These are phyloP conservation scores for Leptinotarsa haldemani DNA, from an alignment of 2,888 invertebrate genomes.

Conservation along the genomic window DNA sequence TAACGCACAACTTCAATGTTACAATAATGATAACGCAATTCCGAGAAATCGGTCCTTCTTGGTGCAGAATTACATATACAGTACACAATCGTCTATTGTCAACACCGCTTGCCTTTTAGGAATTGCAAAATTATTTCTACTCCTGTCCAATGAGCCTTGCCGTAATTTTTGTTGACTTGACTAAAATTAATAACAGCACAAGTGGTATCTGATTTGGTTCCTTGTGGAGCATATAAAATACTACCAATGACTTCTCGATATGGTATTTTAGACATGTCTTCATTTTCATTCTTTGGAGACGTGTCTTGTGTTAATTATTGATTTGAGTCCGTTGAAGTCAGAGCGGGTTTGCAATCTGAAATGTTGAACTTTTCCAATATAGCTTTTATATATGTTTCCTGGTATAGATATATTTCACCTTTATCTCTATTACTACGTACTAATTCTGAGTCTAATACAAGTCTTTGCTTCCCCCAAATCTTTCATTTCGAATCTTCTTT, in stretches of 20 bases:
- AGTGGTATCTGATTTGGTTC: too few species aligned
- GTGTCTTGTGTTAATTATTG: not conserved
- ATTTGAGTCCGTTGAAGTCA: not conserved
- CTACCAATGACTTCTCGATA: too few species aligned
- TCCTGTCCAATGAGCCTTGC: constrained; percentile 17
- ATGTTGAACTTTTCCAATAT: constrained; percentile 9
- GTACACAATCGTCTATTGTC: constrained; percentile 11
- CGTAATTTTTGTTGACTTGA: not conserved
- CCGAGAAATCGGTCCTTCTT: constrained; percentile 12
- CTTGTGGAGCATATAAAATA: too few species aligned
- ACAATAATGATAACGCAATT: not conserved
- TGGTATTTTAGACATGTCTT: not conserved
- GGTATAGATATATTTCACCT: constrained; percentile 20
- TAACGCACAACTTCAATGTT: too few species aligned
- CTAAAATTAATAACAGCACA: too few species aligned
- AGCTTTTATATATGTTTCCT: constrained; percentile 7
- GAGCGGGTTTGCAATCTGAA: constrained; percentile 16
- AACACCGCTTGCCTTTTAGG: constrained; percentile 23
- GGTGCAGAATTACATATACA: constrained; percentile 5
- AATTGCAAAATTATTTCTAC: constrained; percentile 30
- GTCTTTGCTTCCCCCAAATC: too few species aligned
- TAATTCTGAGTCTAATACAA: too few species aligned
- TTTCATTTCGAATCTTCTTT: too few species aligned
- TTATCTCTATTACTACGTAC: constrained; percentile 8
- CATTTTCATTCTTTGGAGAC: not conserved